Conservation (phyloP, 2,113 vertebrate species). For the Glaucomys volans region DNA sequence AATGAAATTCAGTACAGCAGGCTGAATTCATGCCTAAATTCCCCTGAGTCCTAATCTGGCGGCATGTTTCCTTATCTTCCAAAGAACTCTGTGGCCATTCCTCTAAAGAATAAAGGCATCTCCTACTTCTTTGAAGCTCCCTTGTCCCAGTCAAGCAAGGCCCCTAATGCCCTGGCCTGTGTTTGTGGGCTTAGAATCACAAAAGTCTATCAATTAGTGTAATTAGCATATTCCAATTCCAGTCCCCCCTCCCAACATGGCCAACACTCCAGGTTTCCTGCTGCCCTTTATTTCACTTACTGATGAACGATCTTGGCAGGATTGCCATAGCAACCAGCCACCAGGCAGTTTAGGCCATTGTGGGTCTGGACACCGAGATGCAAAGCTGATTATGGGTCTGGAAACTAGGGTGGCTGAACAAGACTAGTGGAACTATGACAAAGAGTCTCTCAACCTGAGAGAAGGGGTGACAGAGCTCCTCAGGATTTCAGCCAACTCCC, state of each 20-base stretch:
- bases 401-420: constrained; percentile 7
- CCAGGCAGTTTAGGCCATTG: constrained; percentile 21
- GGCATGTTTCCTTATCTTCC: background rate
- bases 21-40: background rate
- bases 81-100: background rate
- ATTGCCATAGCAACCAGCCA: constrained; percentile 62
- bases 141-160: background rate
- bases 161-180: background rate
- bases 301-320: constrained; percentile 9
- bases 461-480: background rate
- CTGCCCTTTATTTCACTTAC: constrained; percentile 41
- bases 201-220: background rate
- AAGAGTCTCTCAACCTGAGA: background rate
- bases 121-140: background rate
- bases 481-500: background rate
- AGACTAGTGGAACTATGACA: background rate
- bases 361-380: constrained; percentile 54
- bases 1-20: background rate
- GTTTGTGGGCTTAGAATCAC: constrained; percentile 2
- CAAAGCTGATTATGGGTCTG: constrained; percentile 45
- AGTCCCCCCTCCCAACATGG: background rate
- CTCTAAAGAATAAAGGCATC: background rate
- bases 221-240: constrained; percentile 43
- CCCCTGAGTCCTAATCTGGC: background rate
- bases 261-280: background rate